phyloP scores from a whole-genome alignment of 2,888 invertebrate species.

The Sesamia inferens region DNA sequence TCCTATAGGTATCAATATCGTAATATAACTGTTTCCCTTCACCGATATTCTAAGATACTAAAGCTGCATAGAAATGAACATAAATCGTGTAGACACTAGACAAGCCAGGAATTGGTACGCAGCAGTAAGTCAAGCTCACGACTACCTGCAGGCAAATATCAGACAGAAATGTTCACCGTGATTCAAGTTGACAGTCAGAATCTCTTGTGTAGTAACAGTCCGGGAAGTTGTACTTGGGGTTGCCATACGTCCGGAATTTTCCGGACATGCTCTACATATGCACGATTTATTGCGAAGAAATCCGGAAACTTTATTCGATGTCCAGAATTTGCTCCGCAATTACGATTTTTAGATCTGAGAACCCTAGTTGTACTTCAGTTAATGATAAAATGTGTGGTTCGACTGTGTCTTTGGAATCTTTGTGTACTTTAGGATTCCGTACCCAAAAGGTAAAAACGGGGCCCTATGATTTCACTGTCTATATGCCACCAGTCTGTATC shows the following conservation, averaged over 20 bases:
- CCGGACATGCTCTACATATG: too few relatives aligned
- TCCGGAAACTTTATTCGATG: too few relatives aligned
- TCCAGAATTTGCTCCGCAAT: too few relatives aligned
- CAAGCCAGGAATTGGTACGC: conserved; percentile 12
- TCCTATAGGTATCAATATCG: not conserved
- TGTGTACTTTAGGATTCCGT: too few relatives aligned
- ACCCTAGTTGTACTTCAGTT: not conserved
- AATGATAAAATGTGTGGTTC: not conserved
- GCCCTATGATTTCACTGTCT: too few relatives aligned
- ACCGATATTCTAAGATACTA: conserved; percentile 8
- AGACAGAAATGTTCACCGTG: conserved; percentile 16
- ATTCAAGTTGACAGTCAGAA: conserved; percentile 2
- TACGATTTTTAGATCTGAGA: too few relatives aligned
- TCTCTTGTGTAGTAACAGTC: not conserved
- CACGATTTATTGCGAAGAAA: too few relatives aligned
- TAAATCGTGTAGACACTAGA: conserved; percentile 18
- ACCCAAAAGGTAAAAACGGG: too few relatives aligned
- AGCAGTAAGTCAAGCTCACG: conserved; percentile 25
- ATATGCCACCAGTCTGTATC: too few relatives aligned
- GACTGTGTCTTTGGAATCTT: not conserved
- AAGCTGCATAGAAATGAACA: conserved; percentile 10
- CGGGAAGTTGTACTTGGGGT: too few relatives aligned
- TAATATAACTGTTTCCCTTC: not conserved
- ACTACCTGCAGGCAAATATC: conserved; percentile 20
- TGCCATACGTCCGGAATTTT: too few relatives aligned